phyloP scores from a whole-genome alignment of 2,888 invertebrate genomes.

The Tipula confusa region DNA sequence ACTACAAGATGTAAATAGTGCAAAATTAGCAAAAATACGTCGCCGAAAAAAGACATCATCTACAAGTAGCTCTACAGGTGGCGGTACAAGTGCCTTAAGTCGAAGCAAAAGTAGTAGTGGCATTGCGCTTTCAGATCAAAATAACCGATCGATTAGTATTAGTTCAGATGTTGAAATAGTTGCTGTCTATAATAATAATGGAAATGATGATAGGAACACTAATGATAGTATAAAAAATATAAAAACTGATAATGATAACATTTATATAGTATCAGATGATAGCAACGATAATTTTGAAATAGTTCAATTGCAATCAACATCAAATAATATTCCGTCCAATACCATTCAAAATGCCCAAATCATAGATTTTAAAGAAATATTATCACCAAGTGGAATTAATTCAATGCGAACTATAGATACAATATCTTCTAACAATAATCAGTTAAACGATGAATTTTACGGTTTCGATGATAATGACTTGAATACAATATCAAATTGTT shows the following conservation, averaged over 20 bases:
- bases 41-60: slow-evolving; percentile 54
- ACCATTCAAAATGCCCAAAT: neutral
- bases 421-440: neutral
- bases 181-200: slow-evolving; percentile 26
- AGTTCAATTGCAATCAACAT: neutral
- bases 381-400: neutral
- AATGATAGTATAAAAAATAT: neutral
- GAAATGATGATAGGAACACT: neutral
- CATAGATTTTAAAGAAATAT: neutral
- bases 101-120: slow-evolving; percentile 42
- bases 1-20: slow-evolving; percentile 65
- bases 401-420: neutral
- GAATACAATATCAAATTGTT: neutral
- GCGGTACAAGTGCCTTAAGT: slow-evolving; percentile 41
- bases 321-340: neutral
- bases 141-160: slow-evolving; percentile 36
- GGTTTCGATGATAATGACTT: slow-evolving; percentile 12
- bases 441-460: slow-evolving; percentile 7
- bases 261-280: slow-evolving; percentile 26
- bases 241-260: neutral
- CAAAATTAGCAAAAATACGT: slow-evolving; percentile 65
- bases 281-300: neutral
- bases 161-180: slow-evolving; percentile 31
- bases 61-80: slow-evolving; percentile 39
- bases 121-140: slow-evolving; percentile 36